Evolutionary conservation across 2,888 invertebrate species (phyloP).

Genomic region (Magallana nippona): DNA sequence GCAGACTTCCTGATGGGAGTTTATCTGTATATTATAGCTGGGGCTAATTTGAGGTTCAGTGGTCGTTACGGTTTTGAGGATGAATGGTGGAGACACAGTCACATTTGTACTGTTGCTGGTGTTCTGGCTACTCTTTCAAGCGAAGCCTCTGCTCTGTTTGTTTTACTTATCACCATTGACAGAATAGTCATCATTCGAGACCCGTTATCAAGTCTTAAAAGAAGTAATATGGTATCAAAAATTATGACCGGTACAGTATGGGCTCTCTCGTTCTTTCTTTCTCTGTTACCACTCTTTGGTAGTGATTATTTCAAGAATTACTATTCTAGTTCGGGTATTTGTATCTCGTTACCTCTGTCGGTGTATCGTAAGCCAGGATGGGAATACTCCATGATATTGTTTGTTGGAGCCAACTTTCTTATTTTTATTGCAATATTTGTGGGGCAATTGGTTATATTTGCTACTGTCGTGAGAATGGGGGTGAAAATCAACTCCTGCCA

Average conservation of each 20-base stretch:
- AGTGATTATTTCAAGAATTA: slow-evolving; percentile 1
- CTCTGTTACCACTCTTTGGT: background rate
- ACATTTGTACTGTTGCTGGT: slow-evolving; percentile 36
- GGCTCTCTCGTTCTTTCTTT: background rate
- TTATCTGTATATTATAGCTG: slow-evolving; percentile 6
- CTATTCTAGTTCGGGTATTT: slow-evolving; percentile 33
- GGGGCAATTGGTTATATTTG: slow-evolving; percentile 30
- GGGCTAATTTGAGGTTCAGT: background rate
- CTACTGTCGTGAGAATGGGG: background rate
- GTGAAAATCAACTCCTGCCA: background rate
- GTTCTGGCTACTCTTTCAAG: slow-evolving; percentile 39
- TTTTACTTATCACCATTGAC: slow-evolving; percentile 37
- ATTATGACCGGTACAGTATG: background rate
- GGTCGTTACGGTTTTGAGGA: slow-evolving; percentile 36
- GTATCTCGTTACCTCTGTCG: slow-evolving; percentile 38
- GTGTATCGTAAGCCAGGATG: background rate
- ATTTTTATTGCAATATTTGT: slow-evolving; percentile 16
- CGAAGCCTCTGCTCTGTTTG: slow-evolving; percentile 38
- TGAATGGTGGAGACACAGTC: slow-evolving; percentile 32
- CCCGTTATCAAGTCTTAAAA: slow-evolving; percentile 22
- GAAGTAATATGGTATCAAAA: background rate
- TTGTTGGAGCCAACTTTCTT: slow-evolving; percentile 34
- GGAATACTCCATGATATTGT: slow-evolving; percentile 35
- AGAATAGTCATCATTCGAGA: slow-evolving; percentile 31
- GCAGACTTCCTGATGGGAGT: slow-evolving; percentile 19